These are phyloP conservation scores for Heliothis virescens DNA, from an alignment of 1,140 invertebrate genomes.

Conservation along the genomic window DNA sequence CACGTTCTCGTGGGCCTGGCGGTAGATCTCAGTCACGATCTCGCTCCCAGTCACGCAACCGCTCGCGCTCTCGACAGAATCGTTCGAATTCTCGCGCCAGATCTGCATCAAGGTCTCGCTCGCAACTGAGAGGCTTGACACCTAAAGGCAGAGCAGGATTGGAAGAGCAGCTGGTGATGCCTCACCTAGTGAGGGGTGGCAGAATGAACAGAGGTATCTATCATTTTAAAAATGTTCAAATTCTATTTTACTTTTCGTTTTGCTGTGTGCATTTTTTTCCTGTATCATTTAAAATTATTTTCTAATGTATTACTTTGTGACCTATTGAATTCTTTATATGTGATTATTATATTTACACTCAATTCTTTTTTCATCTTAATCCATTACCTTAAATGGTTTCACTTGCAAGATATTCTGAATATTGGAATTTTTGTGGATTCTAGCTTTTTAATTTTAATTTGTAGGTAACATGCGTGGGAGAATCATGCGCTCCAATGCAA, in stretches of 20 bases:
- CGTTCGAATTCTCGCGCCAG: conserved; percentile 68
- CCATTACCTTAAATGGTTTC: too few relatives aligned
- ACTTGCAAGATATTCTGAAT: too few relatives aligned
- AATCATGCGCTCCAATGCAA: conserved; percentile 66
- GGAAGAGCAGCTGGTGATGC: conserved; percentile 71
- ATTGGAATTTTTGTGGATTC: too few relatives aligned
- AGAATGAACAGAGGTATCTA: conserved; percentile 64
- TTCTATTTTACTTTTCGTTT: too few relatives aligned
- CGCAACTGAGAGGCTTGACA: conserved; percentile 70
- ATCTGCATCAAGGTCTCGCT: conserved; percentile 72
- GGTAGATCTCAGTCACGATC: conserved; percentile 57
- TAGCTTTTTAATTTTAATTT: too few relatives aligned
- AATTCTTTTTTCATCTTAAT: too few relatives aligned
- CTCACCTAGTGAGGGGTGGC: conserved; percentile 64
- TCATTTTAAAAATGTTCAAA: not conserved
- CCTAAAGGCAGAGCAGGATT: conserved; percentile 78
- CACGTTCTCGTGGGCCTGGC: conserved; percentile 64
- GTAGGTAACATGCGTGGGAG: conserved; percentile 67
- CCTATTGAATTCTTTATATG: too few relatives aligned
- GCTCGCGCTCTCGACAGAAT: conserved; percentile 70
- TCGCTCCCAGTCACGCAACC: conserved; percentile 56
- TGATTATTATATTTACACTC: too few relatives aligned
- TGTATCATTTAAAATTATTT: too few relatives aligned
- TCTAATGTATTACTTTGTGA: too few relatives aligned
- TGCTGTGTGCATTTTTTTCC: not conserved